A percentile compares a stretch with the other conserved stretches of the same genome.
Conservation (phyloP, 2,888 invertebrate genomes). For the Dione vanillae region DNA sequence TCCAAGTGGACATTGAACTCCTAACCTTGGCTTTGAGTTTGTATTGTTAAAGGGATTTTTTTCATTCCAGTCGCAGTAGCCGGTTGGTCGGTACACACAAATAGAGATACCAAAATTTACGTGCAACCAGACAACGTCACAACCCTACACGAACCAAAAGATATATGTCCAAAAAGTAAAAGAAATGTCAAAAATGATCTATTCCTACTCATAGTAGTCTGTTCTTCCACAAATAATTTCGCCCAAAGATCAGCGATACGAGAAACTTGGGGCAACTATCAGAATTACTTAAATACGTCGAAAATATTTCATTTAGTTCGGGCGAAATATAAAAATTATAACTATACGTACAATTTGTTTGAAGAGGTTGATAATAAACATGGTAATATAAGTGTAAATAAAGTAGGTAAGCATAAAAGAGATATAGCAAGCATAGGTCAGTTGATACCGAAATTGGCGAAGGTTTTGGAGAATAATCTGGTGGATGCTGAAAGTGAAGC, state of each 20-base stretch:
- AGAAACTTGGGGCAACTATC: constrained; percentile 87
- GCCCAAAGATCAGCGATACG: constrained; percentile 87
- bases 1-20: too few relatives aligned
- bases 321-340: constrained; percentile 69
- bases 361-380: constrained; percentile 42
- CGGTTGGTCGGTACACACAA: constrained; percentile 91
- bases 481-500: constrained; percentile 58
- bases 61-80: constrained; percentile 75
- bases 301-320: constrained; percentile 60
- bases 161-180: constrained; percentile 74
- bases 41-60: constrained; percentile 35
- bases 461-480: constrained; percentile 63
- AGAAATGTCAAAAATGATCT: constrained; percentile 64
- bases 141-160: constrained; percentile 85
- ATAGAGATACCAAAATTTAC: constrained; percentile 88
- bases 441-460: constrained; percentile 70
- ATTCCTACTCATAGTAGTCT: constrained; percentile 89
- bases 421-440: constrained; percentile 63
- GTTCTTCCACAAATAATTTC: constrained; percentile 88
- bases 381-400: constrained; percentile 48
- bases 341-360: constrained; percentile 68
- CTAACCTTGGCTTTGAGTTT: neutral
- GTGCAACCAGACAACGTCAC: constrained; percentile 89
- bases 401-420: constrained; percentile 57
- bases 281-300: constrained; percentile 62